Evolutionary conservation across 2,888 invertebrate species (phyloP).

Genomic region (Achlya flavicornis): DNA sequence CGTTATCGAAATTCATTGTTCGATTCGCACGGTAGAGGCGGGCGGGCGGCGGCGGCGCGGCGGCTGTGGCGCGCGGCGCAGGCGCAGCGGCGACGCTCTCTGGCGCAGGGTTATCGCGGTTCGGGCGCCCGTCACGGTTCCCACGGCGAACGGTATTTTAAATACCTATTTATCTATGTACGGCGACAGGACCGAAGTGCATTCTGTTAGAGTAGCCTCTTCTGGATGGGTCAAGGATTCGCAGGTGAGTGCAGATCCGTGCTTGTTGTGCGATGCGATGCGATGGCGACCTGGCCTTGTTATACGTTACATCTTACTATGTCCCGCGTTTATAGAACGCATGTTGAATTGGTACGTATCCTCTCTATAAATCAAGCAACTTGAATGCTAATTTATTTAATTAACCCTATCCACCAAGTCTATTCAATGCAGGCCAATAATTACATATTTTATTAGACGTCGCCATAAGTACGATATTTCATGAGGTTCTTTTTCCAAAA

Average conservation of each 20-base stretch:
- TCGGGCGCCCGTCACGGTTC: constrained; percentile 77
- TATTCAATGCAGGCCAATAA: background rate
- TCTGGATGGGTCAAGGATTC: constrained; percentile 83
- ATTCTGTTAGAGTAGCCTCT: constrained; percentile 79
- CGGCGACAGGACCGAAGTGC: constrained; percentile 78
- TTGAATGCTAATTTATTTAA: background rate
- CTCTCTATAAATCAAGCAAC: constrained; percentile 18
- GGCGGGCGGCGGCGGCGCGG: constrained; percentile 32
- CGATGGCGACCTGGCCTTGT: constrained; percentile 69
- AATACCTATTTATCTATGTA: constrained; percentile 80
- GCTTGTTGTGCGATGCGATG: constrained; percentile 52
- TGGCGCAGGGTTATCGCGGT: constrained; percentile 63
- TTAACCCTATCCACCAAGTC: background rate
- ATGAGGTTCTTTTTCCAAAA: constrained; percentile 19
- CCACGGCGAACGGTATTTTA: constrained; percentile 81
- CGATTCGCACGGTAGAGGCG: constrained; percentile 59
- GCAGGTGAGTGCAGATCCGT: constrained; percentile 77
- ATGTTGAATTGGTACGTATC: no score
- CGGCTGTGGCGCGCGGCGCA: constrained; percentile 22
- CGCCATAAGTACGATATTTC: constrained; percentile 14
- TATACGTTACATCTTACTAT: constrained; percentile 60
- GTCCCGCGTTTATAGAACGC: no score
- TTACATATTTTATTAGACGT: background rate
- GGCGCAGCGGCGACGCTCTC: constrained; percentile 37
- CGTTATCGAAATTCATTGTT: constrained; percentile 76